phyloP scores from a whole-genome alignment of 2,888 invertebrate genomes.

The Watsonalla cultraria region DNA sequence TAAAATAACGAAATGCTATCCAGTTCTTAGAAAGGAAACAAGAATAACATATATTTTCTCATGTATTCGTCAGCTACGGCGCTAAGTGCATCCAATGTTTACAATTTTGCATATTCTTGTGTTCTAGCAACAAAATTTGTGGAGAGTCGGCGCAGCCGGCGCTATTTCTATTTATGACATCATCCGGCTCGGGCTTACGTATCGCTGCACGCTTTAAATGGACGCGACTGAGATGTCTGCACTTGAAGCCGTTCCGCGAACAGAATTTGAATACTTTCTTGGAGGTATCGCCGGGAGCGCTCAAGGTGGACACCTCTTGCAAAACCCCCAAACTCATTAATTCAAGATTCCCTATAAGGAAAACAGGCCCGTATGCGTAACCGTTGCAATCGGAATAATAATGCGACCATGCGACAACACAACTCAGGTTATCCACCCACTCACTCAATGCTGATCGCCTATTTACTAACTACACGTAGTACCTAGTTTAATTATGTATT shows the following conservation, averaged over 20 bases:
- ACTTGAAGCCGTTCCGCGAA: conserved; percentile 74
- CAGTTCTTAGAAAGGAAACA: neutral
- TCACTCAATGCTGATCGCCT: conserved; percentile 2
- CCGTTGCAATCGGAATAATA: conserved; percentile 56
- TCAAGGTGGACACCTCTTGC: conserved; percentile 57
- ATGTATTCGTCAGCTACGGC: neutral
- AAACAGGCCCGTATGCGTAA: conserved; percentile 51
- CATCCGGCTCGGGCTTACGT: conserved; percentile 77
- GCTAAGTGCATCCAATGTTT: conserved; percentile 30
- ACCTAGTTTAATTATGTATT: no score
- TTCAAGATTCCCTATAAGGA: conserved; percentile 73
- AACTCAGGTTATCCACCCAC: conserved; percentile 27
- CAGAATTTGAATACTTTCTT: conserved; percentile 73
- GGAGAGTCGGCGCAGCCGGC: conserved; percentile 55
- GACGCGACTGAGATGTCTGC: conserved; percentile 74
- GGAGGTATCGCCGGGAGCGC: conserved; percentile 40
- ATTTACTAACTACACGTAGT: no score
- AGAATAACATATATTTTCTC: no score
- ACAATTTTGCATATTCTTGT: conserved; percentile 47
- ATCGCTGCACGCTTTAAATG: conserved; percentile 80
- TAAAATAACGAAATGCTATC: neutral
- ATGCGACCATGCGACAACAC: conserved; percentile 32
- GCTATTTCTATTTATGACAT: conserved; percentile 81
- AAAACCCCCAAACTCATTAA: conserved; percentile 67
- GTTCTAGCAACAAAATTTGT: conserved; percentile 64